Conservation (phyloP, 2,797 vertebrate genomes). For the Paedocypris micromegethes region DNA sequence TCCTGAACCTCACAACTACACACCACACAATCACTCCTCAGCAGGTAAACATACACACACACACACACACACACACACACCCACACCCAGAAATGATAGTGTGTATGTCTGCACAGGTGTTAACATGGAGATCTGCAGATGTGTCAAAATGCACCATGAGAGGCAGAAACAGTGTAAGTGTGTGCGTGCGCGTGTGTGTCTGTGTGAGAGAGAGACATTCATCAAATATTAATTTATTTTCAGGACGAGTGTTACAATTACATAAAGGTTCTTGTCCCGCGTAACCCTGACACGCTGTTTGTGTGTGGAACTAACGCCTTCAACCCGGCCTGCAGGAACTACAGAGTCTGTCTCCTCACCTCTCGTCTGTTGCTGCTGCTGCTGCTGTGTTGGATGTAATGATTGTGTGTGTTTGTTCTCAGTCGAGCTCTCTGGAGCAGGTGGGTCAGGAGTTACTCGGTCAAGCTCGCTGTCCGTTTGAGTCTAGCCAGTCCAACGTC, state of each 20-base stretch:
- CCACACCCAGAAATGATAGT: not conserved
- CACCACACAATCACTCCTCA: constrained; percentile 78
- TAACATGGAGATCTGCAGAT: constrained; percentile 90
- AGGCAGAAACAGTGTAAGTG: constrained; percentile 89
- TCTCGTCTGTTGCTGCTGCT: not conserved
- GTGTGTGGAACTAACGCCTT: constrained; percentile 92
- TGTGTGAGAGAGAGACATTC: not conserved
- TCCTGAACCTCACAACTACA: constrained; percentile 84
- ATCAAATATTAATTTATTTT: constrained; percentile 5
- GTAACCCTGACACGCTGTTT: constrained; percentile 88
- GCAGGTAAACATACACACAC: constrained; percentile 67
- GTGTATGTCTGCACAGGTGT: constrained; percentile 64
- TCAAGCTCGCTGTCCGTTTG: constrained; percentile 93
- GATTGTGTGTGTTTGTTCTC: constrained; percentile 51
- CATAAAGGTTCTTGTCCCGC: constrained; percentile 91
- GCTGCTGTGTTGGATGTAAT: not conserved
- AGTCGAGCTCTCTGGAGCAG: constrained; percentile 85
- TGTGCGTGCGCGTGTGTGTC: not conserved
- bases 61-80: constrained; percentile 5
- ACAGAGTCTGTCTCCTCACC: constrained; percentile 66
- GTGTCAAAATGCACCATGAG: constrained; percentile 89
- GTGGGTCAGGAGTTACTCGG: constrained; percentile 89
- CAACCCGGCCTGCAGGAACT: constrained; percentile 91
- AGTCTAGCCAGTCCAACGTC: constrained; percentile 91
- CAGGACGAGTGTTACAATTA: constrained; percentile 98